Evolutionary conservation across 2,113 vertebrate species (phyloP).

Genomic region (Beaufortia kweichowensis): DNA sequence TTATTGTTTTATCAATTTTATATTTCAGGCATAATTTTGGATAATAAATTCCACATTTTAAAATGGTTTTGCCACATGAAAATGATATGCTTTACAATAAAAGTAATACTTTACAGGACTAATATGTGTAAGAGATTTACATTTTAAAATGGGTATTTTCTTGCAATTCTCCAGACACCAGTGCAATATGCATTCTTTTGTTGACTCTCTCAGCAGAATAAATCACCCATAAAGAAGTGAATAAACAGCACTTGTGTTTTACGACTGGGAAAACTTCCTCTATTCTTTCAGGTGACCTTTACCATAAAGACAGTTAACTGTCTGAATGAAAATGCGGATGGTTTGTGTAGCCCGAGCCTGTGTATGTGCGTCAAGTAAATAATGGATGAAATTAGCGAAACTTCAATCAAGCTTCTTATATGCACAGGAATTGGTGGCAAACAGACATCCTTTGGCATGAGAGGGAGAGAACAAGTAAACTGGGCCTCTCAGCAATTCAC

Average conservation of each 20-base stretch:
- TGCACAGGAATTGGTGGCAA: constrained; percentile 62
- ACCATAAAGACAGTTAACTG: constrained; percentile 35
- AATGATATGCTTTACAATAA: no score
- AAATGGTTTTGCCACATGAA: no score
- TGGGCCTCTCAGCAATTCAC: constrained; percentile 61
- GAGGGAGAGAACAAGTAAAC: constrained; percentile 51
- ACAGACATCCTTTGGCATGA: constrained; percentile 35
- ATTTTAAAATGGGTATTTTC: neutral
- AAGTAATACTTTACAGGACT: neutral
- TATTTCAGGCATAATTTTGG: no score
- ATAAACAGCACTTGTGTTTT: constrained; percentile 38
- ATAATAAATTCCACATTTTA: no score
- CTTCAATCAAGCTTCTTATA: constrained; percentile 70
- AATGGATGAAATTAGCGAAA: constrained; percentile 67
- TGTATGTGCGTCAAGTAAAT: constrained; percentile 58
- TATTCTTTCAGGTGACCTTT: constrained; percentile 53
- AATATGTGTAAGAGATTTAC: neutral
- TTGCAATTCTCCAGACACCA: constrained; percentile 16
- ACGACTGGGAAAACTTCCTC: constrained; percentile 49
- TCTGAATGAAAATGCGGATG: constrained; percentile 50
- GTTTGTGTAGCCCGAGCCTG: constrained; percentile 11
- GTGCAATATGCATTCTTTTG: constrained; percentile 44
- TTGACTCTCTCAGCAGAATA: constrained; percentile 39
- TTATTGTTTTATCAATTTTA: no score
- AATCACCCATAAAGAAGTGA: constrained; percentile 43